Evolutionary conservation across 2,113 vertebrate species (phyloP).

Genomic region (Pithys albifrons): DNA sequence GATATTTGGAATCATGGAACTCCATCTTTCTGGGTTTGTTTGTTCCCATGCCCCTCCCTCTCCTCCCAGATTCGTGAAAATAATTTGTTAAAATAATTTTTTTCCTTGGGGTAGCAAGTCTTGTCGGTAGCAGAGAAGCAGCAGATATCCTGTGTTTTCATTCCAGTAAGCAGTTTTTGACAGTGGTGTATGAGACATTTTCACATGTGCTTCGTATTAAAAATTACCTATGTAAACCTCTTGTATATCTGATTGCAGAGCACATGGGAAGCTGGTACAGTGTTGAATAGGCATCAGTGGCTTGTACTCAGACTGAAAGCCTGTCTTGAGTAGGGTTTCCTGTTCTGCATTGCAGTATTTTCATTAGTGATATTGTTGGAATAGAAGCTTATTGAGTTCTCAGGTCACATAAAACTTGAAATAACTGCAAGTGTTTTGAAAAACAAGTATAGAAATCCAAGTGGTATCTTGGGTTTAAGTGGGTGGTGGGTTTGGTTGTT

Average conservation of each 20-base stretch:
- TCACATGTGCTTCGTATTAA: background rate
- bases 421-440: background rate
- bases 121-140: background rate
- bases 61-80: background rate
- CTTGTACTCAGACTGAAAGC: background rate
- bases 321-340: background rate
- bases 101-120: background rate
- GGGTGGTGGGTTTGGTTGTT: background rate
- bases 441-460: background rate
- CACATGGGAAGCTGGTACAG: background rate
- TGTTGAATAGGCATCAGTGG: rapidly evolving
- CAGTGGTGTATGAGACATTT: background rate
- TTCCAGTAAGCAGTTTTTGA: background rate
- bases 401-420: background rate
- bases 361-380: background rate
- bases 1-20: background rate
- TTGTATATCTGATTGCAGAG: background rate
- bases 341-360: background rate
- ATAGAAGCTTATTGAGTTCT: background rate
- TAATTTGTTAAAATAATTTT: background rate
- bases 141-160: background rate
- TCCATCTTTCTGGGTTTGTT: background rate
- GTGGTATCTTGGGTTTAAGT: background rate
- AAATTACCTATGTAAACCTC: background rate
- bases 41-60: background rate